Evolutionary conservation across 2,888 invertebrate species (phyloP), one percentile per base, ranked within the genome.

Genomic region (Drosophila borealis): DNA sequence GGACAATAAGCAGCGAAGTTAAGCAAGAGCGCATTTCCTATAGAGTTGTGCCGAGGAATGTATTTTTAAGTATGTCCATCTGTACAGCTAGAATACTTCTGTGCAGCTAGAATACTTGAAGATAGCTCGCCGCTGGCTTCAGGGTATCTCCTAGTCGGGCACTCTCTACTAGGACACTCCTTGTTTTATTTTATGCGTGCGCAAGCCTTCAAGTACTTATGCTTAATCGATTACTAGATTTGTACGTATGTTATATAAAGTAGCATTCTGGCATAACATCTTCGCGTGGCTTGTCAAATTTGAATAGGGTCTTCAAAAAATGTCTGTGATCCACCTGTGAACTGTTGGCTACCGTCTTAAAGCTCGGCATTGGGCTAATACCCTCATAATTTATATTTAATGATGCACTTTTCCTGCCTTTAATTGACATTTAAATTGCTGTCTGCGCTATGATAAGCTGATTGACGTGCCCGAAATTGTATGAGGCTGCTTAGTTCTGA

Each of bases 301-400:
- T 48, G 19, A 36, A 29, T 49, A 21, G 42, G 41, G 39, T 62
- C 48, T 19, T 57, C 33, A 36, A 34, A 5, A 36, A 29, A 2
- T 46, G 8, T 33, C 21, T 39, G 5, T 17, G 39, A 39, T 3
- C 44, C 59, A 74, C 57, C 71, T 71, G 60, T 72, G 34, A 66
- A 57, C 33, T 36, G 50, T 44, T 66, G 56, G 87, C 81, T 87
- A 81, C 88, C 70, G 88, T 81, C 57, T 78, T 54, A 51, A 46
- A 64, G 51, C 48, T 53, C 49, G 44, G 61, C 51, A 60, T 63
- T 65, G 53, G 53, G 55, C 70, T 41, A 56, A 74, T 51, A 68
- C 83, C 88, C 83, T 73, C 83, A 82, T 83, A 88, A 88, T 86
- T 83, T 85, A 72, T 80, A 74, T 86, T 82, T 88, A 83, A 88